Percentiles rank a stretch among this genome's conserved stretches.
These are phyloP conservation scores for Catocala nupta DNA, from an alignment of 2,888 invertebrate genomes.

Conservation along the genomic window DNA sequence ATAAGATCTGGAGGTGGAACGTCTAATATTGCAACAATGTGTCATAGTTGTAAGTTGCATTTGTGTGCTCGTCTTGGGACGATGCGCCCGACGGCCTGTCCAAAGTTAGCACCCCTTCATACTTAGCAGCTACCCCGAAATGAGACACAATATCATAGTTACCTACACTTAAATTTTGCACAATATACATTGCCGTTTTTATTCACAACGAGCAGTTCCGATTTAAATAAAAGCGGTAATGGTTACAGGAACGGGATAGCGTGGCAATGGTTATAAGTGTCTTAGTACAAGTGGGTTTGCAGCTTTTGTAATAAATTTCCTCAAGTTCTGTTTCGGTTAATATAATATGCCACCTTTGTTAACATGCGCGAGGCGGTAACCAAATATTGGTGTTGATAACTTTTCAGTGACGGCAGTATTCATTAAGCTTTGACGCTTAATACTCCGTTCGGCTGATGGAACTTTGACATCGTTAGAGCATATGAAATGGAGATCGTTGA, in stretches of 20 bases:
- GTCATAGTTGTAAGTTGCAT: slow-evolving; percentile 63
- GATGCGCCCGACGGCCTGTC: slow-evolving; percentile 66
- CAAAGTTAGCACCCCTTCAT: slow-evolving; percentile 71
- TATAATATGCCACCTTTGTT: slow-evolving; percentile 78
- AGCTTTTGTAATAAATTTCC: slow-evolving; percentile 74
- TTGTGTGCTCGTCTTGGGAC: slow-evolving; percentile 59
- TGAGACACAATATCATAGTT: slow-evolving; percentile 11
- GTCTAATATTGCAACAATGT: slow-evolving; percentile 68
- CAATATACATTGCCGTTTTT: slow-evolving; percentile 23
- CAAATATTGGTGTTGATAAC: slow-evolving; percentile 76
- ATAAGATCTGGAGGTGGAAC: slow-evolving; percentile 41
- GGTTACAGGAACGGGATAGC: slow-evolving; percentile 1
- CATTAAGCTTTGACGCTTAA: slow-evolving; percentile 57
- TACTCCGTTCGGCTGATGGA: slow-evolving; percentile 21
- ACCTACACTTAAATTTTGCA: slow-evolving; percentile 14
- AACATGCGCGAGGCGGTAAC: slow-evolving; percentile 67
- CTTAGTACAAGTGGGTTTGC: slow-evolving; percentile 50
- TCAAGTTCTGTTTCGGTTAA: slow-evolving; percentile 73
- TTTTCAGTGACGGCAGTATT: slow-evolving; percentile 59
- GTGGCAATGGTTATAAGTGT: not conserved
- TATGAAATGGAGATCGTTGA: slow-evolving; percentile 21
- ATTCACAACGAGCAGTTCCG: accelerated
- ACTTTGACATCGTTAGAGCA: slow-evolving; percentile 27
- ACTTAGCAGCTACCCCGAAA: slow-evolving; percentile 59
- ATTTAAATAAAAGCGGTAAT: not conserved